Evolutionary conservation across 2,888 invertebrate species (phyloP).

Genomic region (Calliopum simillimum): DNA sequence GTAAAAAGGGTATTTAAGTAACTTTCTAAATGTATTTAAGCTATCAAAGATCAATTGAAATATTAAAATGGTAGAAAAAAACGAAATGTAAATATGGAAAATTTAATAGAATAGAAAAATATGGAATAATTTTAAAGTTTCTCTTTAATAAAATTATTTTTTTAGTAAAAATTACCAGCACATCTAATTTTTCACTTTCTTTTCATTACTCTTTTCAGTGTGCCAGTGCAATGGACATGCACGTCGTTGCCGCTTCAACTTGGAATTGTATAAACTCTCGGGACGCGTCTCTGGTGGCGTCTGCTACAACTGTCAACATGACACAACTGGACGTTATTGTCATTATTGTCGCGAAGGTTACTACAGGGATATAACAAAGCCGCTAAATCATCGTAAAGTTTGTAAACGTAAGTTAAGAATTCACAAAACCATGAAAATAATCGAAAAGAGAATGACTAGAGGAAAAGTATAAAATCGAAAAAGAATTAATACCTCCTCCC

Average conservation of each 20-base stretch:
- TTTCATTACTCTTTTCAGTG: constrained; percentile 75
- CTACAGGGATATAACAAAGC: constrained; percentile 91
- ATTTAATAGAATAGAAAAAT: too few species aligned
- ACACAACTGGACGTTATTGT: constrained; percentile 96
- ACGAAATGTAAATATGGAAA: too few species aligned
- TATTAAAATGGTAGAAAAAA: too few species aligned
- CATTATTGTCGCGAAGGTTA: constrained; percentile 98
- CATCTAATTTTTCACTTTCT: too few species aligned
- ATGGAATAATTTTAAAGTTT: too few species aligned
- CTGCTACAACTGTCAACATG: constrained; percentile 96
- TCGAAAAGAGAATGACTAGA: not conserved
- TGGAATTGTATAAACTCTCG: constrained; percentile 96
- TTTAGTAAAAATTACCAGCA: too few species aligned
- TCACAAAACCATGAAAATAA: constrained; percentile 5
- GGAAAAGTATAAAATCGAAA: constrained; percentile 13
- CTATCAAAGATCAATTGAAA: constrained; percentile 27
- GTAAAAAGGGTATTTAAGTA: not conserved
- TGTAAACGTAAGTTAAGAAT: constrained; percentile 87
- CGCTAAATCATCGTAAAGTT: constrained; percentile 94
- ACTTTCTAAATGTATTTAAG: constrained; percentile 16
- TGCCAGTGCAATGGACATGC: constrained; percentile 99
- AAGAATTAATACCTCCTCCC: not conserved
- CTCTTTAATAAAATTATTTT: too few species aligned
- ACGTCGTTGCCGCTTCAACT: constrained; percentile 96
- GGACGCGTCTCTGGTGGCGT: constrained; percentile 95